phyloP scores from a whole-genome alignment of 2,888 invertebrate genomes.

The Selenia dentaria region DNA sequence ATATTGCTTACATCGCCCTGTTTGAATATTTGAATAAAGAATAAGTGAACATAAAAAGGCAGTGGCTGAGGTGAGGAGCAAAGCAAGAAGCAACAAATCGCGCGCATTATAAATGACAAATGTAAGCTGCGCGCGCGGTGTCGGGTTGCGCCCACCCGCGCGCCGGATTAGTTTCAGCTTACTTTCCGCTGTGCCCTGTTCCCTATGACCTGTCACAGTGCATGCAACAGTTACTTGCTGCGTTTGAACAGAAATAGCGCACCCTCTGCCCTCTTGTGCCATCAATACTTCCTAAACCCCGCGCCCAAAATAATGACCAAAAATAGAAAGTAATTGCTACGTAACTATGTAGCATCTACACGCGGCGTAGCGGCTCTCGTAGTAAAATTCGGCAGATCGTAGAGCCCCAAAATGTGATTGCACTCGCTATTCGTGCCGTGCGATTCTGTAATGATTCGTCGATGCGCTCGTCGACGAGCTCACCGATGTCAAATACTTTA shows the following conservation, averaged over 20 bases:
- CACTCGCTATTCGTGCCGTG: no score
- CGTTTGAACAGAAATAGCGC: conserved; percentile 53
- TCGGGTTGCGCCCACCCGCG: conserved; percentile 80
- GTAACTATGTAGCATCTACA: conserved; percentile 8
- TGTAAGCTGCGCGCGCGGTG: conserved; percentile 78
- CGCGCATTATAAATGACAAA: conserved; percentile 84
- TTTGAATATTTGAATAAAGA: conserved; percentile 77
- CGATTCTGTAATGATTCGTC: no score
- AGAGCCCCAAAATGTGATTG: no score
- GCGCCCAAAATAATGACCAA: conserved; percentile 8
- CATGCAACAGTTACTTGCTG: conserved; percentile 1
- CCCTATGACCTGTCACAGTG: conserved; percentile 32
- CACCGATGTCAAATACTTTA: no score
- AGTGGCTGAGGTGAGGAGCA: conserved; percentile 44
- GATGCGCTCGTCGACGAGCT: no score
- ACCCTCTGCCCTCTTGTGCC: conserved; percentile 71
- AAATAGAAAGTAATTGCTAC: conserved; percentile 12
- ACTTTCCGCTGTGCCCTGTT: conserved; percentile 67
- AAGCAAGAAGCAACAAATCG: conserved; percentile 82
- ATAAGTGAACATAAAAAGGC: conserved; percentile 76
- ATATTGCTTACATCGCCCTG: conserved; percentile 64
- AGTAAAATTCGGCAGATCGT: conserved; percentile 1
- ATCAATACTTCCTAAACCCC: conserved; percentile 54
- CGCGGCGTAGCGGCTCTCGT: conserved; percentile 10
- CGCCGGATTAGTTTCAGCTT: conserved; percentile 79